phyloP scores from a whole-genome alignment of 2,888 invertebrate genomes.

The Thalpophila matura region DNA sequence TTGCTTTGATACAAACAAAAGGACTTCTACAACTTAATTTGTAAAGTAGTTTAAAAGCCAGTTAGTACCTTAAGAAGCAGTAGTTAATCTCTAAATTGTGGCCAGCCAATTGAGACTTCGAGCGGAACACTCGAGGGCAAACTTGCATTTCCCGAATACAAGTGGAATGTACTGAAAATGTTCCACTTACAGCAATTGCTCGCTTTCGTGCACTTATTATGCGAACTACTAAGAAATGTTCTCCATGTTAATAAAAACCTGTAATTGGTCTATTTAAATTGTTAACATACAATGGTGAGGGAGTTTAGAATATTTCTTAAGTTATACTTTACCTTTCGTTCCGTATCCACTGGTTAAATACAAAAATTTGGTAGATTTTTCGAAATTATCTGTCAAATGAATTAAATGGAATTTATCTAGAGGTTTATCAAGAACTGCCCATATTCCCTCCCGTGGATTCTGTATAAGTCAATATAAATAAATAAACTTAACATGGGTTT shows the following conservation, averaged over 20 bases:
- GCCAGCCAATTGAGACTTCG: constrained; percentile 59
- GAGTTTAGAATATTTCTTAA: constrained; percentile 1
- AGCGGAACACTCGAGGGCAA: constrained; percentile 56
- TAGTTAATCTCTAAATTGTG: constrained; percentile 60
- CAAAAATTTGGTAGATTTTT: too few relatives aligned
- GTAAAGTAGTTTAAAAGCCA: constrained; percentile 2
- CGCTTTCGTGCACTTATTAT: constrained; percentile 65
- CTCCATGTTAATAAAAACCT: constrained; percentile 47
- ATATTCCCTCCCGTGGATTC: not conserved
- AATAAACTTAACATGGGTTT: not conserved
- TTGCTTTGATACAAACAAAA: not conserved
- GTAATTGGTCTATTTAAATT: constrained; percentile 62
- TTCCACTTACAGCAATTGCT: constrained; percentile 64
- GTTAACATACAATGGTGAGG: constrained; percentile 11
- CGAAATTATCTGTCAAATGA: too few relatives aligned
- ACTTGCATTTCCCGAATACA: constrained; percentile 54
- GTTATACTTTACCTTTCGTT: not conserved
- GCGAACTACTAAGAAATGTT: constrained; percentile 66
- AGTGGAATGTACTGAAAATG: constrained; percentile 67
- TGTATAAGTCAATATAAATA: not conserved
- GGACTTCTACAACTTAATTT: not conserved
- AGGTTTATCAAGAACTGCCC: not conserved
- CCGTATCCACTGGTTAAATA: too few relatives aligned
- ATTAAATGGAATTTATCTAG: too few relatives aligned
- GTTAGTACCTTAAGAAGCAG: constrained; percentile 12